Evolutionary conservation across 2,797 vertebrate genomes (phyloP).

Genomic region (Rhyacichthys aspro): DNA sequence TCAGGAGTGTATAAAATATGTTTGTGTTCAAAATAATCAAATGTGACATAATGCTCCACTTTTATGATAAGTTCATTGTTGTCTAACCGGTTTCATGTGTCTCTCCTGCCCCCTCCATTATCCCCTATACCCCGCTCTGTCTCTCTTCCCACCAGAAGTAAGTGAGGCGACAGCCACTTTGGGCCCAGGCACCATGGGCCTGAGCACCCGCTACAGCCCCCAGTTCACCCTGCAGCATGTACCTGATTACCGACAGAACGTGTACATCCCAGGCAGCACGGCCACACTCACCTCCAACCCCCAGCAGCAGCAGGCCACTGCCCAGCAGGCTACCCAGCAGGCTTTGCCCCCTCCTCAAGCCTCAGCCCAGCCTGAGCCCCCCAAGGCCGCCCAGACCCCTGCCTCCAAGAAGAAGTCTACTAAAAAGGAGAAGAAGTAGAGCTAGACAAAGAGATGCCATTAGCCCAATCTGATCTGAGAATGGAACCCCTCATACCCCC

Average conservation of each 20-base stretch:
- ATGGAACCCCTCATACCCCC: constrained; percentile 65
- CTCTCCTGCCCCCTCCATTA: constrained; percentile 26
- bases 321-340: constrained; percentile 84
- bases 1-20: no score
- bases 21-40: no score
- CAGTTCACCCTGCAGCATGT: constrained; percentile 98
- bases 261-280: constrained; percentile 97
- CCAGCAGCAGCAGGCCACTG: constrained; percentile 85
- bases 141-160: constrained; percentile 81
- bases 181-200: constrained; percentile 94
- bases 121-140: constrained; percentile 51
- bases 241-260: constrained; percentile 97
- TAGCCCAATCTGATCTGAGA: constrained; percentile 44
- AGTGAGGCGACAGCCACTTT: constrained; percentile 89
- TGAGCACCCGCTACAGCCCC: constrained; percentile 94
- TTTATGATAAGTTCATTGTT: constrained; percentile 29
- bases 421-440: constrained; percentile 98
- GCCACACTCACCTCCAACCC: constrained; percentile 92
- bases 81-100: constrained; percentile 65
- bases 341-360: constrained; percentile 77
- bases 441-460: constrained; percentile 32
- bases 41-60: no score
- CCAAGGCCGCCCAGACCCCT: constrained; percentile 81
- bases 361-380: constrained; percentile 74
- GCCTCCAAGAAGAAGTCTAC: constrained; percentile 98